phyloP scores from a whole-genome alignment of 92 coral and sea anemone species.

The Paragorgia papillata region DNA sequence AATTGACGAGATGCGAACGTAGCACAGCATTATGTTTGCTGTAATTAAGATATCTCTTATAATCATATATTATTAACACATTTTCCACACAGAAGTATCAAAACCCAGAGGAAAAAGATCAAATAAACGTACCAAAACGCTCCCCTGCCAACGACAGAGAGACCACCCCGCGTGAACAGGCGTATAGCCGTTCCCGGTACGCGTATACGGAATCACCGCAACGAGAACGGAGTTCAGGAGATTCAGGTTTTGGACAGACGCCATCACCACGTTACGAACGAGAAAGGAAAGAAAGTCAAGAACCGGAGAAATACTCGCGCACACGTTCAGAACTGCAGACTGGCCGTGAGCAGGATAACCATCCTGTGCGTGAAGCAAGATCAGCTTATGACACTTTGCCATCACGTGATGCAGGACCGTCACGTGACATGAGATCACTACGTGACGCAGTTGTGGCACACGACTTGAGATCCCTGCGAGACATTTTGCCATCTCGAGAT shows the following conservation, averaged over 20 bases:
- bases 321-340: conserved; percentile 5
- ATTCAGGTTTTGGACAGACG: not conserved
- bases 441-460: conserved; percentile 30
- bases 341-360: conserved; percentile 1
- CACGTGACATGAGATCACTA: conserved; percentile 10
- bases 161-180: conserved; percentile 8
- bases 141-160: conserved; percentile 35
- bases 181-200: conserved; percentile 16
- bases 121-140: conserved; percentile 18
- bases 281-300: conserved; percentile 20
- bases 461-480: conserved; percentile 21
- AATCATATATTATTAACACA: conserved; percentile 9
- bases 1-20: not conserved
- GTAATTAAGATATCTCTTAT: not conserved
- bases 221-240: not conserved
- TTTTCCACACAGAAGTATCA: conserved; percentile 41
- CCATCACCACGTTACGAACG: conserved; percentile 24
- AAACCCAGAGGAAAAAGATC: conserved; percentile 25
- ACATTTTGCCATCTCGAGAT: conserved; percentile 18
- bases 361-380: not conserved
- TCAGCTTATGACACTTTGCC: conserved; percentile 4
- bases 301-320: not conserved
- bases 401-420: not conserved
- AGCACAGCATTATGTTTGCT: not conserved
- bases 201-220: conserved; percentile 13